Evolutionary conservation across 2,888 invertebrate species (phyloP).

Genomic region (Eupeodes latifasciatus): DNA sequence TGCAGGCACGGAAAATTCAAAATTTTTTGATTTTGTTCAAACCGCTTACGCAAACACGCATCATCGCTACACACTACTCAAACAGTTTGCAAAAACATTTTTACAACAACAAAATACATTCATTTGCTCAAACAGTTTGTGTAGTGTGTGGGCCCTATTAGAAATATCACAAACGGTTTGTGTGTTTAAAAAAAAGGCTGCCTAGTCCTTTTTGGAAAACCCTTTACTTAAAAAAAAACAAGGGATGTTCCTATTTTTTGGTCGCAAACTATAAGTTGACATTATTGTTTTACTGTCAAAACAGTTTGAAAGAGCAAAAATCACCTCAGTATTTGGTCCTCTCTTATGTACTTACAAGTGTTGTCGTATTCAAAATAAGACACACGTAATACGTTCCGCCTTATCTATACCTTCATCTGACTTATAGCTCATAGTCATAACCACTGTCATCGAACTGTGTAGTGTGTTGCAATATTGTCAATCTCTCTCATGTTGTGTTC

Average conservation of each 20-base stretch:
- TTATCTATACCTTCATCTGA: not conserved
- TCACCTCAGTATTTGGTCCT: not conserved
- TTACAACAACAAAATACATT: too few species aligned
- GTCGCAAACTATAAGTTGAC: constrained; percentile 39
- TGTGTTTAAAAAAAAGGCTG: too few species aligned
- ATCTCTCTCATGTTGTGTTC: constrained; percentile 33
- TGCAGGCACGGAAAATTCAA: too few species aligned
- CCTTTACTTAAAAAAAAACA: too few species aligned
- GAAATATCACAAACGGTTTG: too few species aligned
- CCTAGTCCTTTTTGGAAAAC: too few species aligned
- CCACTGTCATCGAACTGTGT: constrained; percentile 27
- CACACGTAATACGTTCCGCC: constrained; percentile 5
- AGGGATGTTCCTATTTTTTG: not conserved
- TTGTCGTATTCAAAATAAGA: constrained; percentile 54
- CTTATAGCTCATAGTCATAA: constrained; percentile 39
- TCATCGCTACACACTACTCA: too few species aligned
- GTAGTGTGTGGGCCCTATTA: too few species aligned
- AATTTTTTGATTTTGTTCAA: too few species aligned
- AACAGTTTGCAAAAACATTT: too few species aligned
- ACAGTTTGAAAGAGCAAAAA: not conserved
- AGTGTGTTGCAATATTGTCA: constrained; percentile 48
- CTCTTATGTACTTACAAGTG: constrained; percentile 24
- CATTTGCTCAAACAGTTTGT: too few species aligned
- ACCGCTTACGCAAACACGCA: too few species aligned
- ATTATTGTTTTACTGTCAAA: constrained; percentile 23